Evolutionary conservation across 2,888 invertebrate species (phyloP).

Genomic region (Drosophila helvetica): DNA sequence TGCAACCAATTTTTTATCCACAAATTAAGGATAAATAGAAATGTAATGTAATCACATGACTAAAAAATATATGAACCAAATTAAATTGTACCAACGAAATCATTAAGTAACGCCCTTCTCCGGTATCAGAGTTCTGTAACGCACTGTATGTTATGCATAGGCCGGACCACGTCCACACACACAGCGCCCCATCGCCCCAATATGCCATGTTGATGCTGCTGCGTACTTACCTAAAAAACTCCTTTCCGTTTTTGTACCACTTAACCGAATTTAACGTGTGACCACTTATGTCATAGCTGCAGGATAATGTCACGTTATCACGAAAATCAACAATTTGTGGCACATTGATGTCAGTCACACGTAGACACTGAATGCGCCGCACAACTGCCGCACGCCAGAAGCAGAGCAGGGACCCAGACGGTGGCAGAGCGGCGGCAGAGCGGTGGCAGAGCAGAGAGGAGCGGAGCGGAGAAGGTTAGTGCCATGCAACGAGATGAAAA

Average conservation of each 20-base stretch:
- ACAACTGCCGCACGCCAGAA: constrained; percentile 54
- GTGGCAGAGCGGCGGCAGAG: constrained; percentile 10
- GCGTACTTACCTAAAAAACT: constrained; percentile 84
- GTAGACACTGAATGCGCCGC: constrained; percentile 73
- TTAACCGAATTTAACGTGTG: constrained; percentile 85
- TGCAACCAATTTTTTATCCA: too few species aligned
- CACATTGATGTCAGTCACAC: constrained; percentile 83
- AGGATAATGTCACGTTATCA: constrained; percentile 84
- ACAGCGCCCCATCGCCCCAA: not conserved
- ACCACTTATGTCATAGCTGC: constrained; percentile 84
- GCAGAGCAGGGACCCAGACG: constrained; percentile 15
- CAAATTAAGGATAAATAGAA: too few species aligned
- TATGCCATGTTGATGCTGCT: constrained; percentile 10
- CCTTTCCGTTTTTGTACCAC: constrained; percentile 84
- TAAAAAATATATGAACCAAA: too few species aligned
- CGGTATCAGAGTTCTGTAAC: not conserved
- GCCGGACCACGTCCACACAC: constrained; percentile 12
- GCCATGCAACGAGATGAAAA: constrained; percentile 50
- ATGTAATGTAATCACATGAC: too few species aligned
- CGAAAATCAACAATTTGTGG: constrained; percentile 84
- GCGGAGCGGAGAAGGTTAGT: constrained; percentile 24
- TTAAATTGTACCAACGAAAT: too few species aligned
- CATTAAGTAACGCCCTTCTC: too few species aligned
- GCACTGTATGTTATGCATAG: not conserved
- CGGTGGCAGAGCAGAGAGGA: constrained; percentile 7